Conservation (phyloP, 2,113 vertebrate species). For the Corythaixoides concolor region DNA sequence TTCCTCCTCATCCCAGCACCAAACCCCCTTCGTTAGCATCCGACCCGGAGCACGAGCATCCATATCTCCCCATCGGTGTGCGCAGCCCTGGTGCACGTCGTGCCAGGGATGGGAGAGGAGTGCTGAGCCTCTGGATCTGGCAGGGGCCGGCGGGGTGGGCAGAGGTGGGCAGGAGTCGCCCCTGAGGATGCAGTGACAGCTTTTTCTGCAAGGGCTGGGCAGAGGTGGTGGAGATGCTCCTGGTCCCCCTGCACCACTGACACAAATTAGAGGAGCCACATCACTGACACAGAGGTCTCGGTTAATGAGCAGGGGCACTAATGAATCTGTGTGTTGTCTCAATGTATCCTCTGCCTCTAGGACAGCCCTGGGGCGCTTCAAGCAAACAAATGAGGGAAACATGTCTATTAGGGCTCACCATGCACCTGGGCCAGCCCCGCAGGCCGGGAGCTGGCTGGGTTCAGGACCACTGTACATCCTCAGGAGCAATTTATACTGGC, state of each 20-base stretch:
- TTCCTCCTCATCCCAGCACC: not conserved
- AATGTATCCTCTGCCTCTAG: not conserved
- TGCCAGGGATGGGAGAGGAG: not conserved
- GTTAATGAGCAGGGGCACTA: slow-evolving; percentile 27
- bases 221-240: not conserved
- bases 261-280: not conserved
- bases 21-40: not conserved
- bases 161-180: not conserved
- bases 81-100: accelerated
- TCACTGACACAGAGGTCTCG: not conserved
- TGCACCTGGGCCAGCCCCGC: not conserved
- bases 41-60: not conserved
- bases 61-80: accelerated
- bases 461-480: not conserved
- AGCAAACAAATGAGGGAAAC: not conserved
- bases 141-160: not conserved
- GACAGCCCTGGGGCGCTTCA: not conserved
- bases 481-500: not conserved
- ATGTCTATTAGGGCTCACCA: not conserved
- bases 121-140: not conserved
- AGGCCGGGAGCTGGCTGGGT: not conserved
- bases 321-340: not conserved
- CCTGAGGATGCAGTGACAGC: accelerated
- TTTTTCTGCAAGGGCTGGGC: not conserved
- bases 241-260: not conserved